Evolutionary conservation across 1,140 invertebrate species (phyloP).

Genomic region (Papilio dardanus): DNA sequence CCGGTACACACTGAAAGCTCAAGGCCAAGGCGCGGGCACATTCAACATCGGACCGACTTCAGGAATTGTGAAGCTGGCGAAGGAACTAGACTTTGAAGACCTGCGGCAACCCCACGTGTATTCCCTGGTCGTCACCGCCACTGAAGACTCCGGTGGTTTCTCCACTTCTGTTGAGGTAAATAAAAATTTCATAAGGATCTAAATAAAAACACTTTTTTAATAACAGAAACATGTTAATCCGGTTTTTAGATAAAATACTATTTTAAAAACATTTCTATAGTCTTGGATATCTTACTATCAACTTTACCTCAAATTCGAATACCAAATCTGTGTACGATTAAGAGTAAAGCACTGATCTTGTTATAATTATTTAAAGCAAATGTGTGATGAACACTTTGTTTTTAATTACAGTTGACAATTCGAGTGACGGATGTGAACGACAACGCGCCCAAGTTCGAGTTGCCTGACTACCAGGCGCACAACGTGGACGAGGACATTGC

Average conservation of each 20-base stretch:
- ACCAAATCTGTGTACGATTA: too few relatives aligned
- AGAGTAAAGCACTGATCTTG: too few relatives aligned
- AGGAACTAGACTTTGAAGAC: conserved; percentile 97
- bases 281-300: too few relatives aligned
- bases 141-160: conserved; percentile 97
- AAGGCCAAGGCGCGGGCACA: conserved; percentile 96
- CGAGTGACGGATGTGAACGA: conserved; percentile 97
- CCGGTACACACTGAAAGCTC: conserved; percentile 95
- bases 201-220: too few relatives aligned
- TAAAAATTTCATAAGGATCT: too few relatives aligned
- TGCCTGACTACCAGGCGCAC: conserved; percentile 97
- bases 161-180: conserved; percentile 96
- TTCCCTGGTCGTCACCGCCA: conserved; percentile 95
- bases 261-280: too few relatives aligned
- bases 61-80: conserved; percentile 96
- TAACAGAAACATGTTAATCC: too few relatives aligned
- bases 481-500: conserved; percentile 97
- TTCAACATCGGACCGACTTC: conserved; percentile 97
- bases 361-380: background rate
- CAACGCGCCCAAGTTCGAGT: conserved; percentile 96
- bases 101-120: conserved; percentile 96
- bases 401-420: conserved; percentile 88
- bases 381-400: background rate
- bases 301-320: too few relatives aligned
- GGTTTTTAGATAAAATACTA: too few relatives aligned